Percentiles rank a stretch among this genome's conserved stretches.
Evolutionary conservation across 2,113 vertebrate genomes (phyloP).

Genomic region (Ceyx margarethae): DNA sequence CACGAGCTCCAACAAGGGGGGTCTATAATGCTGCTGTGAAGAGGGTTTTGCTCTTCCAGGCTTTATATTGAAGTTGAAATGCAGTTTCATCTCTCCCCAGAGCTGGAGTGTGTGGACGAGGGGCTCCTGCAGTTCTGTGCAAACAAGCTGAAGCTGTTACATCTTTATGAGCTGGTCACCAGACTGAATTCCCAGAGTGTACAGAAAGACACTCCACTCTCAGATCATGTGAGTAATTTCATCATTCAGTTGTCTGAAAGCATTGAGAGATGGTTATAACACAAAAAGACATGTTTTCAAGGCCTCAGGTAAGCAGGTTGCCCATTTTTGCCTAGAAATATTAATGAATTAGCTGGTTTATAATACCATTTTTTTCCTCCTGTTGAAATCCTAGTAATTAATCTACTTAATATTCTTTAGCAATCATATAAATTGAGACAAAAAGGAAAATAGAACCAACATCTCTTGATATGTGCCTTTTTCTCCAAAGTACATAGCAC

Average conservation of each 20-base stretch:
- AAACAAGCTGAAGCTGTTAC: slow-evolving; percentile 85
- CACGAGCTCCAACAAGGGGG: not conserved
- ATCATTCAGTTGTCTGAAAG: not conserved
- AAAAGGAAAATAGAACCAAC: not conserved
- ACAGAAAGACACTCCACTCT: slow-evolving; percentile 46
- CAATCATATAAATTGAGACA: not conserved
- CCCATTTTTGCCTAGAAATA: not conserved
- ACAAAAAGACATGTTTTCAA: not conserved
- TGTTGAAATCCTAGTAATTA: not conserved
- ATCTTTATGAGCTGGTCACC: slow-evolving; percentile 87
- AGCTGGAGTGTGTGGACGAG: slow-evolving; percentile 85
- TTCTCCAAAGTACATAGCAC: not conserved
- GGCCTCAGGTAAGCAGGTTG: not conserved
- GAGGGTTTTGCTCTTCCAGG: not conserved
- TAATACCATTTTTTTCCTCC: not conserved
- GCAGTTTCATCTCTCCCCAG: slow-evolving; percentile 67
- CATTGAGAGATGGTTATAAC: not conserved
- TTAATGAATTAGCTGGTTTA: not conserved
- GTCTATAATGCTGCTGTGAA: not conserved
- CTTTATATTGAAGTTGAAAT: not conserved
- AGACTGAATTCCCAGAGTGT: slow-evolving; percentile 73
- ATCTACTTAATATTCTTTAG: not conserved
- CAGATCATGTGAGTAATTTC: slow-evolving; percentile 76
- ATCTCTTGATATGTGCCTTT: not conserved
- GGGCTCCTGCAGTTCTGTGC: slow-evolving; percentile 87